Conservation (phyloP, 2,113 vertebrate species). For the Elephantulus edwardii region DNA sequence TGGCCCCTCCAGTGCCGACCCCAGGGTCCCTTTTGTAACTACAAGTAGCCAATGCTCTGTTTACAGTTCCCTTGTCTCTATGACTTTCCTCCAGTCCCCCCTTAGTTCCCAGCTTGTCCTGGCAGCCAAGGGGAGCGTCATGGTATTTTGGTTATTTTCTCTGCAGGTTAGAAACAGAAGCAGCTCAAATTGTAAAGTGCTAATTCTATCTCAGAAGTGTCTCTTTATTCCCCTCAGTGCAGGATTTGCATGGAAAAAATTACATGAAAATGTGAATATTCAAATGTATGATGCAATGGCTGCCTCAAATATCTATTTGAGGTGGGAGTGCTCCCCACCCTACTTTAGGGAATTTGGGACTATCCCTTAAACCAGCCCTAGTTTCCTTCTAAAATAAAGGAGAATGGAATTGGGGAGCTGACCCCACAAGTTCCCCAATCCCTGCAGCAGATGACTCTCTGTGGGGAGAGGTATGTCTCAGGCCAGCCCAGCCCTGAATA, state of each 20-base stretch:
- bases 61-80: slow-evolving; percentile 15
- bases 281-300: not conserved
- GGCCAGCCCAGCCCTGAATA: not conserved
- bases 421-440: not conserved
- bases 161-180: not conserved
- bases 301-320: not conserved
- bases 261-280: not conserved
- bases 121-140: not conserved
- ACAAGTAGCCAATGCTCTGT: slow-evolving; percentile 61
- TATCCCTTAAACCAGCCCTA: not conserved
- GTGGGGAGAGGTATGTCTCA: accelerated
- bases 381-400: not conserved
- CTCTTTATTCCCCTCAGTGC: not conserved
- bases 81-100: not conserved
- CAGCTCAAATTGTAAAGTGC: not conserved
- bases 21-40: slow-evolving; percentile 50
- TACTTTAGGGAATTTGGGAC: not conserved
- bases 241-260: not conserved
- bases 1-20: not conserved
- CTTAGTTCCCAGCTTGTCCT: not conserved
- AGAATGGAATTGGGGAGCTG: not conserved
- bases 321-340: not conserved
- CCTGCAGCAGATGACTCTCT: not conserved
- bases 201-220: slow-evolving; percentile 36
- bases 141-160: not conserved